Base-by-base conservation (phyloP, 2,113 vertebrate genomes). In the Alouatta palliata region DNA sequence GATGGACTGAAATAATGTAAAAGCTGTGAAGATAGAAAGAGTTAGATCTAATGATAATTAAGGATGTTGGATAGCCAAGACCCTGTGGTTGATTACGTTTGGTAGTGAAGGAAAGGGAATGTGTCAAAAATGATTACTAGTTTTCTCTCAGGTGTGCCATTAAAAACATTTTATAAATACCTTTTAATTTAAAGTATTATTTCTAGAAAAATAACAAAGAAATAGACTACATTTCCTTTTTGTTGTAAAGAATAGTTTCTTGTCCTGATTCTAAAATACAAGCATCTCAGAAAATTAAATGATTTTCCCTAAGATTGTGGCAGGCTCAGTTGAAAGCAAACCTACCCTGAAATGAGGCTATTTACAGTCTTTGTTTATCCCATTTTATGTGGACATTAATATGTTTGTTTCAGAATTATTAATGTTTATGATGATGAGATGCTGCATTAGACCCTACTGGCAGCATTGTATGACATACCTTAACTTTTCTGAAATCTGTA, bases 251-350 rank as follows among this genome's bases (percentile, higher is more conserved):
- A 76, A 32, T 20, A 86, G 20, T 79, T 96, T 94, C 37, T 88
- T 95, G n/a, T 94, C 52, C 8, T 80, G 66, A 37, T 84, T 93
- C 77, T 30, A 92, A 92, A 94, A 80, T 87, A 8, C 23, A 86
- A 61, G 32, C 56, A 96, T 21, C 54, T 90, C n/a, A 80, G 27
- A 92, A 89, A 80, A 58, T 3, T 43, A 16, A 37, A 27, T 37
- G 10, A 45, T 90, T 87, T 91, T 91, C 10, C 43, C 30, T 49
- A 87, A 86, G 8, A 52, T 91, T 89, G 19, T 95, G 83, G 43
- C 32, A 54, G 77, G 85, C 9, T 73, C 40, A 27, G 21, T 70
- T 37, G 7, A 91, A 3, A 81, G 35, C 12, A 70, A 90, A 91
- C 37, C 35, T 77, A 75, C 27, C 14, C 66, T 86, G 49, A 91